phyloP scores from a whole-genome alignment of 2,113 vertebrate genomes.

The Argyrosomus japonicus region DNA sequence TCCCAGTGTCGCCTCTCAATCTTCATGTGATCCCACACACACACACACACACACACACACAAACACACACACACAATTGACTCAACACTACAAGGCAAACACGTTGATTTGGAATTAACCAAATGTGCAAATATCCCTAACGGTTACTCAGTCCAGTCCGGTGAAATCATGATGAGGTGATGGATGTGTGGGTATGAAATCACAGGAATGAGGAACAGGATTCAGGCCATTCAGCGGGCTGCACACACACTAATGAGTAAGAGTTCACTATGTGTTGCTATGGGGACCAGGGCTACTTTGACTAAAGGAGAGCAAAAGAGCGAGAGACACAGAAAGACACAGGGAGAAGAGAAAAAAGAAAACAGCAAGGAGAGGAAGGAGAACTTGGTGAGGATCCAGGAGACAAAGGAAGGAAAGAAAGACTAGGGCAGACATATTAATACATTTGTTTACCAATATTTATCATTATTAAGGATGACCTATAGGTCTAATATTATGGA shows the following conservation, averaged over 20 bases:
- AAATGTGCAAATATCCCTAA: conserved; percentile 22
- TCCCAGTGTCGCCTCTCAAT: conserved; percentile 67
- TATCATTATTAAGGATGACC: conserved; percentile 6
- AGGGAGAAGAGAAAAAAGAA: conserved; percentile 32
- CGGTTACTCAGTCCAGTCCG: neutral
- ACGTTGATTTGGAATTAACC: conserved; percentile 29
- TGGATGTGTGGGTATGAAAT: conserved; percentile 44
- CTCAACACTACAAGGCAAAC: conserved; percentile 25
- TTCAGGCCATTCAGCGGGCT: conserved; percentile 56
- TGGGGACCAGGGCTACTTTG: conserved; percentile 81
- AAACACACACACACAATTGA: conserved; percentile 19
- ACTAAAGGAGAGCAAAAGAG: conserved; percentile 75
- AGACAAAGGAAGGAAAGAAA: conserved; percentile 24
- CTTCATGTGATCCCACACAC: conserved; percentile 37
- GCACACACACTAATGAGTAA: conserved; percentile 78
- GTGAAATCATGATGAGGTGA: conserved; percentile 26
- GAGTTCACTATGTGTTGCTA: conserved; percentile 82
- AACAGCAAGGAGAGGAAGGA: conserved; percentile 40
- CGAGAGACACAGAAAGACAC: conserved; percentile 62
- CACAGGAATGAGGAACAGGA: conserved; percentile 65
- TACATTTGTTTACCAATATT: conserved; percentile 6
- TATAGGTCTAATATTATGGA: neutral
- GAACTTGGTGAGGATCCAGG: conserved; percentile 48
- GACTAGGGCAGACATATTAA: conserved; percentile 32
- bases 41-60: neutral